These are phyloP conservation scores for Drosophila prolongata DNA, from an alignment of 2,888 invertebrate genomes.

Conservation along the genomic window DNA sequence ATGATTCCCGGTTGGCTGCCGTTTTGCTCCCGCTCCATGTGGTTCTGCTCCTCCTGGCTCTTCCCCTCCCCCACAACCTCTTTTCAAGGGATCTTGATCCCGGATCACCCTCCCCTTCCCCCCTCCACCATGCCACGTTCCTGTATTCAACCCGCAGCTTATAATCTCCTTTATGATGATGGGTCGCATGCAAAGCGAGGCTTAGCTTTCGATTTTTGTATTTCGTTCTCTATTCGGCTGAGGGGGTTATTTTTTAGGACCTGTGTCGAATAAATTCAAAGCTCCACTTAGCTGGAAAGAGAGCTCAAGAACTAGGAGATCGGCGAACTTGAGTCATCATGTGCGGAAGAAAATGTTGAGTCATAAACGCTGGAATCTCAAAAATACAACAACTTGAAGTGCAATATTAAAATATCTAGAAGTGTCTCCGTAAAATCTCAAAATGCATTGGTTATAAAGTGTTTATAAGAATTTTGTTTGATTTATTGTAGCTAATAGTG, in stretches of 20 bases:
- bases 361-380: too few relatives aligned
- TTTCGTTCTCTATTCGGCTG: conserved; percentile 2
- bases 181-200: conserved; percentile 16
- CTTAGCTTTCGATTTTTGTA: conserved; percentile 14
- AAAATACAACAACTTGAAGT: too few relatives aligned
- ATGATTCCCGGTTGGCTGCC: conserved; percentile 59
- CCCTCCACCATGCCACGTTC: neutral
- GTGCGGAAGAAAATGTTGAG: neutral
- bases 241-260: conserved; percentile 1
- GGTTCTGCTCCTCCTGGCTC: neutral
- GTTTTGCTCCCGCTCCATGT: conserved; percentile 37
- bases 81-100: neutral
- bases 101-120: too few relatives aligned
- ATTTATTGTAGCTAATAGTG: too few relatives aligned
- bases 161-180: conserved; percentile 11
- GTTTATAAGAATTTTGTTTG: too few relatives aligned
- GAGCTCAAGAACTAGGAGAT: neutral
- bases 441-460: too few relatives aligned
- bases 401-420: too few relatives aligned
- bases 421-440: too few relatives aligned
- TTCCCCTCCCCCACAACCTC: neutral
- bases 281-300: conserved; percentile 13
- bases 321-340: conserved; percentile 13
- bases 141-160: neutral
- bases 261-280: neutral